Conservation (phyloP, 30 jellyfish, hydroid and myxozoan species). For the Nemopilema nomurai region DNA sequence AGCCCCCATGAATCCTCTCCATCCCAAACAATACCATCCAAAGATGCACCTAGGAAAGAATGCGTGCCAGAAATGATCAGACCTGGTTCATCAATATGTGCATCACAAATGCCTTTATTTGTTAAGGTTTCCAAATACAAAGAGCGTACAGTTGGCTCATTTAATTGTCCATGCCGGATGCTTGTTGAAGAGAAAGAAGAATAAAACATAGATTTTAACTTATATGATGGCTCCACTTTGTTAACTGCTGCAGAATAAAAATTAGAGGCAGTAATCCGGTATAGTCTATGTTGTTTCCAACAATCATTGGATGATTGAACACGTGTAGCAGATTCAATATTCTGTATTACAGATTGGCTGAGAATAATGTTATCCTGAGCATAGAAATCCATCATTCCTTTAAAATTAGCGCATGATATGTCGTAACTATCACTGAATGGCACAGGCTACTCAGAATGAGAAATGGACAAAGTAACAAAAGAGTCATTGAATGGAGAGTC, state of each 20-base stretch:
- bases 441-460: no score
- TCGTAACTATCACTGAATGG: background rate
- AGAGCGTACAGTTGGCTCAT: conserved; percentile 3
- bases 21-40: conserved; percentile 15
- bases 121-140: background rate
- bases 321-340: background rate
- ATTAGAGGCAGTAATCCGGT: conserved; percentile 16
- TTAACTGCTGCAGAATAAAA: conserved; percentile 26
- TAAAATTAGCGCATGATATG: background rate
- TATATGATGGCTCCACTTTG: conserved; percentile 31
- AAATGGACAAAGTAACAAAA: no score
- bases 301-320: conserved; percentile 6
- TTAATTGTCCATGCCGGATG: conserved; percentile 18
- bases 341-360: background rate
- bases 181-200: conserved; percentile 3
- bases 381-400: conserved; percentile 4
- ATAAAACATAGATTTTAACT: conserved; percentile 4
- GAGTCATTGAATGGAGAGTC: background rate
- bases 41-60: conserved; percentile 20
- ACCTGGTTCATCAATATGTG: conserved; percentile 14
- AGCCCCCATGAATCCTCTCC: conserved; percentile 14
- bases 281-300: conserved; percentile 17
- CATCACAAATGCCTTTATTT: background rate
- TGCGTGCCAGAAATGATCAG: conserved; percentile 2
- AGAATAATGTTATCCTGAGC: background rate